phyloP scores from a whole-genome alignment of 53 echinoderm and acorn worm genomes.

The Apostichopus leukothele region DNA sequence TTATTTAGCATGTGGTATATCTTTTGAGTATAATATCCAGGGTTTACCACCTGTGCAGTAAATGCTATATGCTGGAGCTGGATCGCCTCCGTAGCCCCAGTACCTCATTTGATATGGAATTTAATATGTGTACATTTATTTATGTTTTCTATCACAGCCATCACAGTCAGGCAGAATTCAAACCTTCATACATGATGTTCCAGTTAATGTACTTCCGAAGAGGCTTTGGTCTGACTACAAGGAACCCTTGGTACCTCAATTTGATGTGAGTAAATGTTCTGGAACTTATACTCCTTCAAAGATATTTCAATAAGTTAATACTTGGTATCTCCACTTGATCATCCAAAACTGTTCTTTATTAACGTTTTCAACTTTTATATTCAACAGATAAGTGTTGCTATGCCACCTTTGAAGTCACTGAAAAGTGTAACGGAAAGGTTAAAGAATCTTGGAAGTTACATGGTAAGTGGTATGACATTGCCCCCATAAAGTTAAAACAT shows the following conservation, averaged over 20 bases:
- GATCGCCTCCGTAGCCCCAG: too few relatives aligned
- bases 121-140: too few relatives aligned
- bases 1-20: too few relatives aligned
- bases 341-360: too few relatives aligned
- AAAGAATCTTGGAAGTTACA: constrained; percentile 91
- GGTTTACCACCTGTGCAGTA: too few relatives aligned
- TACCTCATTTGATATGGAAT: too few relatives aligned
- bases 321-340: too few relatives aligned
- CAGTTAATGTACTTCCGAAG: constrained; percentile 88
- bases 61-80: too few relatives aligned
- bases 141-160: constrained; percentile 54
- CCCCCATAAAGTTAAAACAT: too few relatives aligned
- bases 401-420: constrained; percentile 91
- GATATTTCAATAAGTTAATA: too few relatives aligned
- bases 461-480: constrained; percentile 59
- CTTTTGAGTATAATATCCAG: too few relatives aligned
- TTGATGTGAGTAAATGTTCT: constrained; percentile 78
- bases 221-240: constrained; percentile 91
- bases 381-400: constrained; percentile 80
- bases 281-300: not conserved
- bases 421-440: constrained; percentile 87
- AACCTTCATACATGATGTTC: constrained; percentile 88
- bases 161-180: constrained; percentile 85
- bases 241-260: constrained; percentile 91
- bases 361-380: not conserved